Conservation (phyloP, 2,113 vertebrate species). For the Ascaphus truei region DNA sequence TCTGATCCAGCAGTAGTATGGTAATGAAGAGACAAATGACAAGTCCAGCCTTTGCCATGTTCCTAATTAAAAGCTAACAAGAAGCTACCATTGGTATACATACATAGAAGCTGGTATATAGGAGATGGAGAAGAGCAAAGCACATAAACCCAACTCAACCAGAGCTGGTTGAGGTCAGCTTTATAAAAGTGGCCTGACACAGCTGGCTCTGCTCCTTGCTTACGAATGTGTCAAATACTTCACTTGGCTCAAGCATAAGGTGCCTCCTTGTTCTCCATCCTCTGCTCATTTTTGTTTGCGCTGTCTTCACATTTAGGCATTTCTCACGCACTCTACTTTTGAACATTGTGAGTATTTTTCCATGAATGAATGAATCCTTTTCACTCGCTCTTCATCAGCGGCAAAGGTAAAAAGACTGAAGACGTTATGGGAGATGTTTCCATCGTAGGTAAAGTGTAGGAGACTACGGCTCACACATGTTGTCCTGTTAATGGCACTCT, state of each 20-base stretch:
- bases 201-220: conserved; percentile 51
- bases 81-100: too few species aligned
- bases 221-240: conserved; percentile 44
- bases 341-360: background rate
- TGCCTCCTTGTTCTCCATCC: conserved; percentile 52
- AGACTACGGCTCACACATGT: background rate
- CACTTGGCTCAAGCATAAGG: conserved; percentile 48
- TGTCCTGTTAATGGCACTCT: too few species aligned
- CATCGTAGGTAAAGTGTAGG: background rate
- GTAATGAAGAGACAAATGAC: conserved; percentile 56
- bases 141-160: conserved; percentile 28
- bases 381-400: background rate
- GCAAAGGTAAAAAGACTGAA: background rate
- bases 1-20: conserved; percentile 62
- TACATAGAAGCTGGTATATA: background rate
- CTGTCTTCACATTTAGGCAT: conserved; percentile 15
- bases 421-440: background rate
- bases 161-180: conserved; percentile 38
- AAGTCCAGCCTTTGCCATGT: conserved; percentile 61
- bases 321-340: background rate
- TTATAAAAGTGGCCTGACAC: conserved; percentile 48
- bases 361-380: conserved; percentile 27
- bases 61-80: background rate
- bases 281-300: conserved; percentile 9
- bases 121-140: conserved; percentile 7